Percentiles rank a stretch among this genome's conserved stretches.
phyloP scores from a whole-genome alignment of 2,888 invertebrate genomes.

The Tenthredo notha region DNA sequence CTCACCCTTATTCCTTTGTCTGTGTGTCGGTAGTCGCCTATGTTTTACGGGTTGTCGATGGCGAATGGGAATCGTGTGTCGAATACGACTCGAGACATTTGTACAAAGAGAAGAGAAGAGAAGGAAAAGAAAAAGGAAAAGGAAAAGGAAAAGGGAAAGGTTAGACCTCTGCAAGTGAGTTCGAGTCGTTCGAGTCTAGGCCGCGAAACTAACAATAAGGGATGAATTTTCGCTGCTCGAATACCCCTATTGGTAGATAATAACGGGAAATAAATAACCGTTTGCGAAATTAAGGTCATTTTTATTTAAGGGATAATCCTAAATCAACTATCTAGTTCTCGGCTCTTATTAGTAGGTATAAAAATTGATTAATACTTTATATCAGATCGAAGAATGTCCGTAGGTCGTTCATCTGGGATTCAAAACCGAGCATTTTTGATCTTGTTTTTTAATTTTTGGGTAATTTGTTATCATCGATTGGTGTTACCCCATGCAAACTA shows the following conservation, averaged over 20 bases:
- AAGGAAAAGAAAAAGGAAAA: not conserved
- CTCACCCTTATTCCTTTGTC: not conserved
- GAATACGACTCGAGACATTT: conserved; percentile 47
- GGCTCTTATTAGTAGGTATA: not conserved
- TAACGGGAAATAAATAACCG: not conserved
- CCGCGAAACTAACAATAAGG: not conserved
- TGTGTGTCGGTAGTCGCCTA: conserved; percentile 33
- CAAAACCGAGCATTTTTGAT: not conserved
- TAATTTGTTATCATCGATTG: not conserved
- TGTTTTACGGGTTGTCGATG: conserved; percentile 55
- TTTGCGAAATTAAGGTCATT: too few relatives aligned
- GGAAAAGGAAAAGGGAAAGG: not conserved
- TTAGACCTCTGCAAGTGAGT: conserved; percentile 41
- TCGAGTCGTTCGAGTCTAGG: not conserved
- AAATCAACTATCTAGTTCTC: not conserved
- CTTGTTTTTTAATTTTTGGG: not conserved
- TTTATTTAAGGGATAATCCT: not conserved
- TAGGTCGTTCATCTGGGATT: not conserved
- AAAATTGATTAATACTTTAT: not conserved
- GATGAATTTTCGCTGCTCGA: not conserved
- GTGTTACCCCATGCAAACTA: not conserved
- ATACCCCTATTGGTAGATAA: not conserved
- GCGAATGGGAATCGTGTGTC: conserved; percentile 55
- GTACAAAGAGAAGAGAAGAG: not conserved
- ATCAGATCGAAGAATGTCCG: too few relatives aligned